Conservation (phyloP, 2,113 vertebrate species). For the Pachyramphus minor region DNA sequence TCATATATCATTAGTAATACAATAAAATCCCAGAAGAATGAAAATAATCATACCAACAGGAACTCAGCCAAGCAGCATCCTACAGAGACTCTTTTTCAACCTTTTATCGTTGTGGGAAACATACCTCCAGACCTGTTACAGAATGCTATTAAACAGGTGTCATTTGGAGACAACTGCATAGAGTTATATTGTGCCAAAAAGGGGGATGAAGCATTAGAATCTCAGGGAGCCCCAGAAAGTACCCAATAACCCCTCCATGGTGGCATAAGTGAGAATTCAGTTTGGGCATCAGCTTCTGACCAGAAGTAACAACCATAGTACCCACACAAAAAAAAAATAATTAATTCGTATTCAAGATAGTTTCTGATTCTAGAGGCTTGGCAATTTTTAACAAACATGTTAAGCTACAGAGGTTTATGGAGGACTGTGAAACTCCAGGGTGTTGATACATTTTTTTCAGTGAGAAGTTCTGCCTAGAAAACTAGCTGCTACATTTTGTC, state of each 20-base stretch:
- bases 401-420: background rate
- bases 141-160: background rate
- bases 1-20: slow-evolving; percentile 34
- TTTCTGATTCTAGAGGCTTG: background rate
- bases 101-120: background rate
- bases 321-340: background rate
- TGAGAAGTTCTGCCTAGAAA: background rate
- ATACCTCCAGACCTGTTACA: slow-evolving; percentile 1
- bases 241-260: background rate
- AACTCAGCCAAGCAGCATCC: slow-evolving; percentile 28
- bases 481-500: background rate
- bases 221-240: background rate
- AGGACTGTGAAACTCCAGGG: background rate
- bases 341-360: background rate
- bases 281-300: background rate
- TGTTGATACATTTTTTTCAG: background rate
- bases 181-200: background rate
- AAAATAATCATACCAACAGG: slow-evolving; percentile 29
- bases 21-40: slow-evolving; percentile 32
- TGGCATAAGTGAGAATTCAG: background rate
- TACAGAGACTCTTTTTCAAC: slow-evolving; percentile 17
- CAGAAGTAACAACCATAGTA: background rate
- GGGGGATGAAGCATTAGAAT: background rate
- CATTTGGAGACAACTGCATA: background rate
- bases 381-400: background rate